Evolutionary conservation across 1,140 invertebrate genomes (phyloP), one percentile per base, ranked within the genome.

Genomic region (Dryas iulia): DNA sequence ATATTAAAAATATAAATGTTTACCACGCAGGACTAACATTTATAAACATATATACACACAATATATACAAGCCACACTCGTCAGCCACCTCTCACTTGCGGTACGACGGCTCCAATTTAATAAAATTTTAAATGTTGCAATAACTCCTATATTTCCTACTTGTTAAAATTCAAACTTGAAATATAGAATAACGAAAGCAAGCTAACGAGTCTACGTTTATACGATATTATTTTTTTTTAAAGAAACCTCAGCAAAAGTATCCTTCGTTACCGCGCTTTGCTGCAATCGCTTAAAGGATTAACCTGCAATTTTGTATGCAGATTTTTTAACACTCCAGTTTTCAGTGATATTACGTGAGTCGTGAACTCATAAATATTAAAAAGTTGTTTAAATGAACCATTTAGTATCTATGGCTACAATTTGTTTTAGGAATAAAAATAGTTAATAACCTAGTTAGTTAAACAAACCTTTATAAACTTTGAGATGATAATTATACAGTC

Each of bases 81-180:
- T 10, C 14, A 47, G 35, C 14, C 14, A 21, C 8, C 14, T 4
- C 33, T 35, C 7, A 47, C 14, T 10, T 8, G 6, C 14, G 8
- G 35, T 18, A 21, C 18, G 39, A 7, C 14, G 39, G 14, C 14
- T 21, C 14, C n/a, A 47, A 47, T 47, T 47, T 47, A 10, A 47
- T 47, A 47, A 39, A 39, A 39, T 47, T 8, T 47, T 47, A n/a
- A n/a, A n/a, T n/a, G n/a, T 18, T 47, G n/a, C 75, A n/a, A 52
- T 58, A 54, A 8, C 14, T 1, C 14, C 14, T 8, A 1, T 39
- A 39, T 18, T 39, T 39, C 18, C 14, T 39, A 18, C n/a, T 39
- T 35, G 12, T 35, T 35, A 35, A 35, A 35, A 35, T 35, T 18
- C 7, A 39, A 39, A 18, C 35, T 39, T 39, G 14, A 47, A 47